A percentile compares a stretch with the other conserved stretches of the same genome.
Evolutionary conservation across 2,888 invertebrate species (phyloP).

Genomic region (Ametastegia equiseti): DNA sequence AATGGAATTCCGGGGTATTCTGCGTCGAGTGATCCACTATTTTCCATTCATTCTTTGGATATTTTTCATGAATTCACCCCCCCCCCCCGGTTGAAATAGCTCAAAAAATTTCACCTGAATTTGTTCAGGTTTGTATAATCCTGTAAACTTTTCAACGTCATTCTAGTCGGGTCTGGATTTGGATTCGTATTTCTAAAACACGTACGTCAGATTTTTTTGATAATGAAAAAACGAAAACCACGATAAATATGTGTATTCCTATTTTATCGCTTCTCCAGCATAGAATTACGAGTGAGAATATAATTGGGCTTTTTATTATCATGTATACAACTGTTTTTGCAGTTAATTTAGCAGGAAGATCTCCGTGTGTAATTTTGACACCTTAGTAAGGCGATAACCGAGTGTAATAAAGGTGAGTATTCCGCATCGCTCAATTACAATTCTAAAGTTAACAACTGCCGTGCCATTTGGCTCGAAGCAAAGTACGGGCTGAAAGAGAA

Average conservation of each 20-base stretch:
- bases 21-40: not conserved
- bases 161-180: too few relatives aligned
- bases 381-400: slow-evolving; percentile 58
- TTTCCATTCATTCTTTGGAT: not conserved
- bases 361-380: slow-evolving; percentile 60
- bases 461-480: not conserved
- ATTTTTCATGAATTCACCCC: too few relatives aligned
- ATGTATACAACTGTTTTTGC: not conserved
- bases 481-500: not conserved
- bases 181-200: too few relatives aligned
- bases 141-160: too few relatives aligned
- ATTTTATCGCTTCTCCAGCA: not conserved
- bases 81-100: too few relatives aligned
- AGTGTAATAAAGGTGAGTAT: slow-evolving; percentile 61
- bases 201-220: too few relatives aligned
- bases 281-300: not conserved
- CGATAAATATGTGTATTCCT: not conserved
- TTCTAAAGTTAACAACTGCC: slow-evolving; percentile 50
- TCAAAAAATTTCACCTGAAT: too few relatives aligned
- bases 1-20: not conserved
- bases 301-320: not conserved
- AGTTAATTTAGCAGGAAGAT: not conserved
- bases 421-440: slow-evolving; percentile 58
- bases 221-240: not conserved
- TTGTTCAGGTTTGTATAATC: too few relatives aligned